Evolutionary conservation across 2,113 vertebrate species (phyloP).

Genomic region (Epinephelus moara): DNA sequence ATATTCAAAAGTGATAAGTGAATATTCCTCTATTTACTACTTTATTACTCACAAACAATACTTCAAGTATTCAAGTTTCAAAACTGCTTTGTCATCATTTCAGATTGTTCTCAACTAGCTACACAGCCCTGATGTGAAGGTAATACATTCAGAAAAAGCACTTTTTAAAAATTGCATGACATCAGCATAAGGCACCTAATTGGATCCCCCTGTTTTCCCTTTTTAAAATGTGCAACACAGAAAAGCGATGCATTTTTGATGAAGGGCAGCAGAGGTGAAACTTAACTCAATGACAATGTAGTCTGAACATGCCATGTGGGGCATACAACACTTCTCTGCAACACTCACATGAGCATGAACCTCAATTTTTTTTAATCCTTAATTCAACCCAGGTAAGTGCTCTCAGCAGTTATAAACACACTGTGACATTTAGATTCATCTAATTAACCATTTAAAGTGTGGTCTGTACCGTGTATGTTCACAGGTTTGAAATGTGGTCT

Average conservation of each 20-base stretch:
- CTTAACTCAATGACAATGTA: not conserved
- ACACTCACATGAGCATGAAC: not conserved
- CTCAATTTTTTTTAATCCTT: not conserved
- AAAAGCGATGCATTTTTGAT: slow-evolving; percentile 31
- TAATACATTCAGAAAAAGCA: not conserved
- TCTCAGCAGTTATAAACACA: not conserved
- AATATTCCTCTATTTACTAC: not conserved
- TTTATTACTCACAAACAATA: not conserved
- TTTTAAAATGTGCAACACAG: slow-evolving; percentile 9
- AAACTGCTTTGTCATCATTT: not conserved
- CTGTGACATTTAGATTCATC: not conserved
- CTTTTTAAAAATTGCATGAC: not conserved
- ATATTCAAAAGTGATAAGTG: not conserved
- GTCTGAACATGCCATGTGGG: too few species aligned
- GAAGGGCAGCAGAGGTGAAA: slow-evolving; percentile 26
- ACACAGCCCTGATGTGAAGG: not conserved
- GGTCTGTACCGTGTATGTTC: not conserved
- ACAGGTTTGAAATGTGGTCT: not conserved
- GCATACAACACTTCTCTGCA: not conserved
- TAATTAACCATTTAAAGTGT: not conserved
- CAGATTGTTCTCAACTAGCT: not conserved
- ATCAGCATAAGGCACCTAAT: not conserved
- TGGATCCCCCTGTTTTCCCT: not conserved
- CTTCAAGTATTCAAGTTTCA: not conserved
- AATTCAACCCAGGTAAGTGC: not conserved